Conservation (phyloP, 2,797 vertebrate species). For the Pipistrellus nathusii region DNA sequence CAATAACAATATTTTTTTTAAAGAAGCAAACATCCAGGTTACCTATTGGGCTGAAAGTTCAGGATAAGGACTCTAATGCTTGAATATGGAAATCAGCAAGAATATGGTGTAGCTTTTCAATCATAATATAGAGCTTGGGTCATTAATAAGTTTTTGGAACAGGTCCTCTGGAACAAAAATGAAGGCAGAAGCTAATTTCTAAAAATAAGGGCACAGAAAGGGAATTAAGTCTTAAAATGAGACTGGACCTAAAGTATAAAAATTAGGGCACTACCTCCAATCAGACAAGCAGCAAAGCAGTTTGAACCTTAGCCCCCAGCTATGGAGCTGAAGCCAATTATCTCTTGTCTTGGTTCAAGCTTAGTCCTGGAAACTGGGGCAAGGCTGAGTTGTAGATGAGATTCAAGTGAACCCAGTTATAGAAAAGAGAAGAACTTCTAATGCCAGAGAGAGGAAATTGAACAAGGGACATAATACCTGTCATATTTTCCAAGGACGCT, state of each 20-base stretch:
- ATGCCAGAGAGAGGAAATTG: background rate
- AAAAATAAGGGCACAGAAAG: constrained; percentile 74
- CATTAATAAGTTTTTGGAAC: constrained; percentile 56
- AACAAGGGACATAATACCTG: background rate
- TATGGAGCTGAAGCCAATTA: constrained; percentile 7
- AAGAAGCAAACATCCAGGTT: constrained; percentile 8
- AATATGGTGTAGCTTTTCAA: constrained; percentile 47
- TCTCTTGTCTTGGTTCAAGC: constrained; percentile 50
- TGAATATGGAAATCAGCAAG: constrained; percentile 22
- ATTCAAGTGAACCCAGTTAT: background rate
- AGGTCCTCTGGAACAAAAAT: constrained; percentile 60
- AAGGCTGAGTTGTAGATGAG: constrained; percentile 48
- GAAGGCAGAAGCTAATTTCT: constrained; percentile 68
- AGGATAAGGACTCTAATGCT: constrained; percentile 34
- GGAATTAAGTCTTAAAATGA: constrained; percentile 67
- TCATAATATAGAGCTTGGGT: constrained; percentile 12
- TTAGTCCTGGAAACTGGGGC: constrained; percentile 40
- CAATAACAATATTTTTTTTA: too few relatives aligned
- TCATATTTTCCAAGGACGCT: background rate
- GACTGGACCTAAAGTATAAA: constrained; percentile 67
- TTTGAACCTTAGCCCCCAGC: constrained; percentile 45
- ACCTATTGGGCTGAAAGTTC: background rate
- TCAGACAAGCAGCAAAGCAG: constrained; percentile 57
- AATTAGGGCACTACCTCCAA: constrained; percentile 65
- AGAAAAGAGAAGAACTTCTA: constrained; percentile 37